Base-by-base conservation (phyloP, 1,140 invertebrate species). In the Macrotrachela quadricornifera region DNA sequence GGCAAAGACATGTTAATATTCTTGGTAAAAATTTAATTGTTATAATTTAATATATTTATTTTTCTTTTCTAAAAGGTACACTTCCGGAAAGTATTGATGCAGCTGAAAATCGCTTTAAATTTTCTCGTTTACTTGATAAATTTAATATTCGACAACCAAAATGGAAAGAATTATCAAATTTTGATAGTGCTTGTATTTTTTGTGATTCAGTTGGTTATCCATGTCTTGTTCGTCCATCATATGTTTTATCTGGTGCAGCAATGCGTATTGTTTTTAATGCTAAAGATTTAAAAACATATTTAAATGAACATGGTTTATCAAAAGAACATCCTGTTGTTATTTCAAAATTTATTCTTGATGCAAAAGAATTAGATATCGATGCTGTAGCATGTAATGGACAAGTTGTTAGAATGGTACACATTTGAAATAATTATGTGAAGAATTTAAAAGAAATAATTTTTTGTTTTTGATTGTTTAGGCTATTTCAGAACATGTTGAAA, bases 291-390 rank as follows among this genome's bases (percentile, higher is more conserved):
- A 81, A 90, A 69, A 78, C 79, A 0, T 99, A 92, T 69, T 71
- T 99, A 15, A 82, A 81, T 62, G 81, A 83, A 57, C 91, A 91
- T 1, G 82, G 82, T 59, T 83, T 96, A 2, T 90, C 81, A 62
- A 92, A 91, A 66, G 88, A 96, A 59, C 79, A 94, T 71, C 90
- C 91, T 1, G 90, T 97, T 1, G 92, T 97, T 0, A 95, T 99
- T 44, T 95, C 90, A 0, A 99, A 99, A 68, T 99, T 92, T 63
- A 83, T 99, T 39, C 73, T 82, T 38, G 88, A 96, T 64, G 90
- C 92, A 10, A 99, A 99, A 74, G 94, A 99, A 72, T 96, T 99
- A 59, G 94, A 99, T 70, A 86, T 99, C 0, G 94, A 99, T 71
- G 94, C 85, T 1, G 90, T 99, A 0, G 91, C 91, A 3, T 77